Evolutionary conservation across 2,113 vertebrate species (phyloP).

Genomic region (Peromyscus polionotus): DNA sequence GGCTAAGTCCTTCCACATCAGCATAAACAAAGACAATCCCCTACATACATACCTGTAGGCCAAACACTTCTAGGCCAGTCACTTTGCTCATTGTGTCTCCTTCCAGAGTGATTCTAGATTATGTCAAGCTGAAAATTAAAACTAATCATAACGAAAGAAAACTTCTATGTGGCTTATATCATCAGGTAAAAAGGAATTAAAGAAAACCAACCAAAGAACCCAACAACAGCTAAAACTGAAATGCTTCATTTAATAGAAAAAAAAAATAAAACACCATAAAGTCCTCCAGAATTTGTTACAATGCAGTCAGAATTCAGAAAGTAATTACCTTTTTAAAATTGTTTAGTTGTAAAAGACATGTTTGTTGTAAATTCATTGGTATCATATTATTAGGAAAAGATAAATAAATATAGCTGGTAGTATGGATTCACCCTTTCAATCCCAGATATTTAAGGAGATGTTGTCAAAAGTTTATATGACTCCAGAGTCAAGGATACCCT

Average conservation of each 20-base stretch:
- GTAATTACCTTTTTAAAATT: too few relatives aligned
- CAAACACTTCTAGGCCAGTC: background rate
- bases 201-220: too few relatives aligned
- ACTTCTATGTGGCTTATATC: background rate
- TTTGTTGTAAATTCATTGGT: background rate
- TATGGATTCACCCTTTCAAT: background rate
- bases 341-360: background rate
- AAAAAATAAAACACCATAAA: too few relatives aligned
- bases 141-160: background rate
- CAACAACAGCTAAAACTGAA: too few relatives aligned
- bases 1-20: background rate
- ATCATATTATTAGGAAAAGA: background rate
- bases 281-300: too few relatives aligned
- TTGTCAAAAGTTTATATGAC: background rate
- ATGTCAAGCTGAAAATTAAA: background rate
- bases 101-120: background rate
- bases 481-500: too few relatives aligned
- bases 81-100: background rate
- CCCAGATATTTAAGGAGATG: background rate
- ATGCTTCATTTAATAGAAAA: too few relatives aligned
- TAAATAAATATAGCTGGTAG: background rate
- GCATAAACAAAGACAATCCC: background rate
- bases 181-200: background rate
- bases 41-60: background rate
- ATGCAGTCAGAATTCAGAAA: too few relatives aligned